A percentile compares a stretch with the other conserved stretches of the same genome.
These are phyloP conservation scores for Pheosia tremula DNA, from an alignment of 2,888 invertebrate genomes.

Conservation along the genomic window DNA sequence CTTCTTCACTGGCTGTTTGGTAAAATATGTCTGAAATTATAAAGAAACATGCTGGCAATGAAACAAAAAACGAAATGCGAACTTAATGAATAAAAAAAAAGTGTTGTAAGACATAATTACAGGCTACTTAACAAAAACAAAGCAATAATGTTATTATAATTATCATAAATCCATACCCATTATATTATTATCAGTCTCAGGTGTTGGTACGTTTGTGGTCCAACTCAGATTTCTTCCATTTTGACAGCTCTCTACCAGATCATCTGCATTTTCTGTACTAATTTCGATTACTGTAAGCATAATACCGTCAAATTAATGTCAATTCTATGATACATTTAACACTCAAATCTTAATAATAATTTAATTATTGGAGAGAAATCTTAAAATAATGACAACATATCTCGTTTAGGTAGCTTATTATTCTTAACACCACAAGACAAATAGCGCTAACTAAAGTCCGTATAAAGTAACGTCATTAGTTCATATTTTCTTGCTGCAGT, in stretches of 20 bases:
- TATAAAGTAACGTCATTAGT: too few species aligned
- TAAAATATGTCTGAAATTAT: constrained; percentile 3
- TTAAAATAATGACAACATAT: too few species aligned
- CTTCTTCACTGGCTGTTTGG: constrained; percentile 6
- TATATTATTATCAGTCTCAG: constrained; percentile 66
- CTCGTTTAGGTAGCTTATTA: too few species aligned
- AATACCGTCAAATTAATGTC: neutral
- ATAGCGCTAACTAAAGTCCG: too few species aligned
- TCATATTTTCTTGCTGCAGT: too few species aligned
- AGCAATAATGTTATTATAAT: too few species aligned
- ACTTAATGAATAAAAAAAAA: too few species aligned
- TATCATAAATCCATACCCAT: constrained; percentile 47
- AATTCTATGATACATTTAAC: neutral
- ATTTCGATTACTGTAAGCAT: constrained; percentile 74
- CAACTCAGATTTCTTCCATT: constrained; percentile 67
- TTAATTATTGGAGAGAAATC: neutral
- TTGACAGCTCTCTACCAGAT: constrained; percentile 58
- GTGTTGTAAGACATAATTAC: too few species aligned
- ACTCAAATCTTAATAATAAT: neutral
- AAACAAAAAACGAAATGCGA: too few species aligned
- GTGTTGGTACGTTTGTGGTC: constrained; percentile 52
- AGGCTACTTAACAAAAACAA: too few species aligned
- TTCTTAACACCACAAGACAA: too few species aligned
- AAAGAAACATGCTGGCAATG: too few species aligned
- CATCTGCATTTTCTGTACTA: constrained; percentile 58